phyloP scores from a whole-genome alignment of 2,888 invertebrate species.

The Rhagophthalmus giganteus region DNA sequence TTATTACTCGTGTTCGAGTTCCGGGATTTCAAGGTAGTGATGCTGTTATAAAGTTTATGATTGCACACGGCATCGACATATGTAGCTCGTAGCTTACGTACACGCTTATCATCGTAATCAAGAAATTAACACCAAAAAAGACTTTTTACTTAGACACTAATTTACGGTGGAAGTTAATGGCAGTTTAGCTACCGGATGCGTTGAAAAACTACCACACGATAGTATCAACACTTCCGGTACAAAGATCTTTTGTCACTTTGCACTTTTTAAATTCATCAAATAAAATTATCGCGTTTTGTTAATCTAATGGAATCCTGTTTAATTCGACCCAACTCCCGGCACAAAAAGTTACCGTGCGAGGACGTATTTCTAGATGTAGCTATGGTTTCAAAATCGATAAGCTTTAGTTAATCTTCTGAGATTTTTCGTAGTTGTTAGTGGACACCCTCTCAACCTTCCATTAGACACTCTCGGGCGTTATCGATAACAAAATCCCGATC shows the following conservation, averaged over 20 bases:
- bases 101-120: conserved; percentile 9
- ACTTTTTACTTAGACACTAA: conserved; percentile 36
- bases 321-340: conserved; percentile 5
- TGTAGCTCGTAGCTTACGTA: too few species aligned
- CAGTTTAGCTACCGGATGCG: conserved; percentile 32
- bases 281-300: conserved; percentile 10
- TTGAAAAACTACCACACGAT: conserved; percentile 28
- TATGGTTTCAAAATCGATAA: conserved; percentile 38
- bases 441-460: conserved; percentile 25
- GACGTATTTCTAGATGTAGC: conserved; percentile 1
- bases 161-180: conserved; percentile 33
- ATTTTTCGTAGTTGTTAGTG: conserved; percentile 42
- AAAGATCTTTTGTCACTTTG: conserved; percentile 24
- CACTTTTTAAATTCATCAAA: conserved; percentile 8
- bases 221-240: conserved; percentile 31
- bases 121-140: conserved; percentile 33
- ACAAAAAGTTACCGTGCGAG: not conserved
- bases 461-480: conserved; percentile 17
- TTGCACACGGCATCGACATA: too few species aligned
- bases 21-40: too few species aligned
- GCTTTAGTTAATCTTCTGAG: conserved; percentile 40
- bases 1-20: too few species aligned
- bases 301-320: conserved; percentile 16
- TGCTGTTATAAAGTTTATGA: too few species aligned
- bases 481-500: conserved; percentile 22